phyloP scores from a whole-genome alignment of 2,113 vertebrate genomes.

The Actinemys pallida region DNA sequence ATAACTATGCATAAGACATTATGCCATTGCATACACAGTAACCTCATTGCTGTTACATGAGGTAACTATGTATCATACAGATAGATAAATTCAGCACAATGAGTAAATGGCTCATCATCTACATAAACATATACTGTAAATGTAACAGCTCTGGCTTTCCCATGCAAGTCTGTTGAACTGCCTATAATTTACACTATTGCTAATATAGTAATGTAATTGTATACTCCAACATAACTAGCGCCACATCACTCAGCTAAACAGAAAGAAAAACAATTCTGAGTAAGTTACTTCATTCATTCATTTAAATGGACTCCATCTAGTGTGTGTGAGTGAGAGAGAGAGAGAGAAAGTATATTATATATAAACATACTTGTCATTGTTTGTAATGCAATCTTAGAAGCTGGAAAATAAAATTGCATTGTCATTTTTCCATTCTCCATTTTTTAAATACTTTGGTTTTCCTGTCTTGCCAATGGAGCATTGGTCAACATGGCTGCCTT shows the following conservation, averaged over 20 bases:
- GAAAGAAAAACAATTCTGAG: not conserved
- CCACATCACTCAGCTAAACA: not conserved
- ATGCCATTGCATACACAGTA: not conserved
- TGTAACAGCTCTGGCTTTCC: not conserved
- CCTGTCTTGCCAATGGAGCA: not conserved
- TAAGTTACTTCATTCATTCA: not conserved
- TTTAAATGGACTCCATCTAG: not conserved
- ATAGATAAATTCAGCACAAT: constrained; percentile 1
- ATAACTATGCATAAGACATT: not conserved
- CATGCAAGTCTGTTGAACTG: not conserved
- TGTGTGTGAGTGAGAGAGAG: not conserved
- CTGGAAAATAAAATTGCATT: constrained; percentile 15
- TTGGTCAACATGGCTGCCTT: constrained; percentile 18
- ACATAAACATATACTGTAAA: not conserved
- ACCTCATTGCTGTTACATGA: constrained; percentile 11
- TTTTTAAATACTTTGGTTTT: constrained; percentile 10
- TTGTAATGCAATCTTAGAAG: constrained; percentile 6
- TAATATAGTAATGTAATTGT: not conserved
- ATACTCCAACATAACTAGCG: not conserved
- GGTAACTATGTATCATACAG: not conserved
- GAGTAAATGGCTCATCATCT: not conserved
- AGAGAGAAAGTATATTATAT: not conserved
- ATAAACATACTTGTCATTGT: not conserved
- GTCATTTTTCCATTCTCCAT: not conserved
- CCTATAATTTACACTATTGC: not conserved